Conservation (phyloP, 2,797 vertebrate genomes). For the Malurus leucopterus region DNA sequence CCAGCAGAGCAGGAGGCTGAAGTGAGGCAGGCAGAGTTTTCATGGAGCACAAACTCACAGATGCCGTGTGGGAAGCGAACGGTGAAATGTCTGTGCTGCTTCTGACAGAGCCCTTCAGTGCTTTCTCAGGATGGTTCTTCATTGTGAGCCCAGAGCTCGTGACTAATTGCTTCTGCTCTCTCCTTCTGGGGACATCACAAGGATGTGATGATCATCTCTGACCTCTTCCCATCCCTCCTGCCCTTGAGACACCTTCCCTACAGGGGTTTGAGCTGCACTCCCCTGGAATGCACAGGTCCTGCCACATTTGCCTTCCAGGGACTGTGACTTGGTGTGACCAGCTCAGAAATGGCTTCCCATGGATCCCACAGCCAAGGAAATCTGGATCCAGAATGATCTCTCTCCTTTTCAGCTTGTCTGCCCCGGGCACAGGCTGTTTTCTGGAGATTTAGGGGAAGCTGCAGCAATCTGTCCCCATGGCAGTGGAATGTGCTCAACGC, state of each 20-base stretch:
- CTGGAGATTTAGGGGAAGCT: background rate
- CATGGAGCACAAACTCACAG: background rate
- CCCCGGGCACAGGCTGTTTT: background rate
- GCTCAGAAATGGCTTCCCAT: background rate
- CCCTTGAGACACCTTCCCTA: background rate
- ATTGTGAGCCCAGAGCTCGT: background rate
- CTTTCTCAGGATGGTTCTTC: fast-evolving
- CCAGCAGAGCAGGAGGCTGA: background rate
- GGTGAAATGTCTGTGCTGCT: background rate
- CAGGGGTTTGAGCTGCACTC: background rate
- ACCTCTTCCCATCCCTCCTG: fast-evolving
- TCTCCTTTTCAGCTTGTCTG: background rate
- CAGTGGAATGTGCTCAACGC: no score
- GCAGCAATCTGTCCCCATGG: background rate
- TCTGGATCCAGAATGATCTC: fast-evolving
- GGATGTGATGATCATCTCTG: background rate
- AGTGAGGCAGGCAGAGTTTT: background rate
- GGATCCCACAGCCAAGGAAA: background rate
- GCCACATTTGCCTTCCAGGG: background rate
- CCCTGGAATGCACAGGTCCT: no score
- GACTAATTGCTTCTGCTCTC: background rate
- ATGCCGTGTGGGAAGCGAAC: background rate
- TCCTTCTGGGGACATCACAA: background rate
- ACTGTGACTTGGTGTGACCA: background rate
- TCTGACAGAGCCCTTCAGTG: background rate